Conservation (phyloP, 2,113 vertebrate genomes). For the Malurus alboscapulatus region DNA sequence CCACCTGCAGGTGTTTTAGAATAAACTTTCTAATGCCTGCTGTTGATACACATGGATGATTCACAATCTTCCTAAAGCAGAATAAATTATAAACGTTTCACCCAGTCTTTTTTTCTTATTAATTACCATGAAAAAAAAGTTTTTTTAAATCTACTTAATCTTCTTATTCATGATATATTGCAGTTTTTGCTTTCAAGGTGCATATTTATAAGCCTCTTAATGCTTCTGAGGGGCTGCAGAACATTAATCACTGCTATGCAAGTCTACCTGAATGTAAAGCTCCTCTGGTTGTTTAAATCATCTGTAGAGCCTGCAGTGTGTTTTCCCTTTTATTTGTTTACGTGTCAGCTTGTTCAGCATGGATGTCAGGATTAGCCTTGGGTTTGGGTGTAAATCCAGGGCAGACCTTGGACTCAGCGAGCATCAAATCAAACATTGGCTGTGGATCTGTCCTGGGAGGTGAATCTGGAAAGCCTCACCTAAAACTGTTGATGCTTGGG, state of each 20-base stretch:
- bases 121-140: neutral
- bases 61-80: neutral
- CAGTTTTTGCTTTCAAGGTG: neutral
- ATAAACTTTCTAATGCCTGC: neutral
- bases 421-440: neutral
- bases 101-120: neutral
- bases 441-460: neutral
- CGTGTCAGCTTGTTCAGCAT: neutral
- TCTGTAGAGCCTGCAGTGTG: neutral
- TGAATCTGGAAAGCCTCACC: neutral
- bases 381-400: neutral
- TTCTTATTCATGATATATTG: neutral
- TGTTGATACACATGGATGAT: neutral
- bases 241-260: neutral
- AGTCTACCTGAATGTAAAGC: constrained; percentile 12
- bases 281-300: neutral
- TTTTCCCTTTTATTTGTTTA: neutral
- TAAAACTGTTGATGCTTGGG: neutral
- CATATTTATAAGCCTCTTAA: neutral
- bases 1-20: neutral
- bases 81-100: neutral
- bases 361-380: neutral
- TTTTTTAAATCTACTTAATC: neutral
- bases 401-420: neutral
- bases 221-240: neutral